Evolutionary conservation across 2,888 invertebrate species (phyloP), one percentile per base, ranked within the genome.

Genomic region (Brachyptera risi): DNA sequence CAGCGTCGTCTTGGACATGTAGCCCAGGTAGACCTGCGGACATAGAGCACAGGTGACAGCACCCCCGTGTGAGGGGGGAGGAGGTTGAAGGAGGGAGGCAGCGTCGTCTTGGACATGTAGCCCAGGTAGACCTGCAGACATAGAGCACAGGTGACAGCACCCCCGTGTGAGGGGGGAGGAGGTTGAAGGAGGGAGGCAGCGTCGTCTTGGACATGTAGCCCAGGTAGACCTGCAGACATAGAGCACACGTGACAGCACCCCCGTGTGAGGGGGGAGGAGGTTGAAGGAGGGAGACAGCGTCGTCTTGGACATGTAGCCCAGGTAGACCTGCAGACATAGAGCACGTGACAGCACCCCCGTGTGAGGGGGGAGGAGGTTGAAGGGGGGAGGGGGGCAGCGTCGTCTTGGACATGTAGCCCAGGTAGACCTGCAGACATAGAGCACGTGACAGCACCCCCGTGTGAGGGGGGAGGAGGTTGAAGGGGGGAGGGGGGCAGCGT

Each of bases 11-110:
- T 86, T 84, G 64, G 83, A 76, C 80, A 88, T 87, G 71, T 85
- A 87, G 70, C 85, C 83, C 67, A 88, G 74, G 78, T 88, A 89
- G 59, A 88, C 82, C 71, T 86, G 83, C 15, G n/a, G 87, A 87
- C 68, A n/a, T n/a, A n/a, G n/a, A n/a, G n/a, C n/a, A n/a, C n/a
- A n/a, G n/a, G n/a, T n/a, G n/a, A n/a, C n/a, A n/a, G n/a, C n/a
- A 60, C 23, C 1, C 44, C 51, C 37, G 31, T 38, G 24, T 23
- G 5, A 13, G 38, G 72, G 1, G 85, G 85, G 21, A 88, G 77
- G 69, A 89, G 75, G 75, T 88, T 88, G 68, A 87, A 83, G 0
- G 89, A 89, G 0, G 88, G 83, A n/a, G 88, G 85, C 4, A 87
- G 76, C 1, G 83, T 80, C 1, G 86, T 83, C 67, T 86, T 84